Evolutionary conservation across 2,888 invertebrate genomes (phyloP).

Genomic region (Mesodorylaimus sp.): DNA sequence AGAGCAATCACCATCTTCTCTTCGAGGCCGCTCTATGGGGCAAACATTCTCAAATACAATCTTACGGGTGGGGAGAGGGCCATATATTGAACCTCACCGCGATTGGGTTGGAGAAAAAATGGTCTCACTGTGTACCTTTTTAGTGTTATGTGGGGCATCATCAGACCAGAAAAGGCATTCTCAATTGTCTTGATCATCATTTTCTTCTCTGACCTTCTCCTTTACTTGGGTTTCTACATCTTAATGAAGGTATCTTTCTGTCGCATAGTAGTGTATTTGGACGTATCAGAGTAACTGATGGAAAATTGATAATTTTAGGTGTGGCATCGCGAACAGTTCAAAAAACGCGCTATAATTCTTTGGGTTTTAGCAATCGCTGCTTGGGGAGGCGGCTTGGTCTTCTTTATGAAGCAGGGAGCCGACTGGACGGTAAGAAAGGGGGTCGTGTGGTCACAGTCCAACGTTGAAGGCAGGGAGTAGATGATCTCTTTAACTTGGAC

Average conservation of each 20-base stretch:
- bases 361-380: slow-evolving; percentile 44
- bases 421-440: slow-evolving; percentile 43
- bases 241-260: slow-evolving; percentile 51
- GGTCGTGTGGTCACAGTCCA: no score
- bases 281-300: no score
- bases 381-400: slow-evolving; percentile 50
- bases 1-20: no score
- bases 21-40: no score
- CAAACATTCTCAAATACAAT: no score
- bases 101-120: no score
- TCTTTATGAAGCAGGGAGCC: slow-evolving; percentile 52
- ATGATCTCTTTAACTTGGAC: no score
- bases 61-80: no score
- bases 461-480: no score
- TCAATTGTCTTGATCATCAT: slow-evolving; percentile 58
- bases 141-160: slow-evolving; percentile 48
- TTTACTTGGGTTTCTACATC: slow-evolving; percentile 62
- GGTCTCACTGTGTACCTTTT: slow-evolving; percentile 38
- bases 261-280: no score
- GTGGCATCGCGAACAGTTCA: slow-evolving; percentile 46
- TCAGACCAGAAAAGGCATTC: slow-evolving; percentile 46
- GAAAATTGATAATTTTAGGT: no score
- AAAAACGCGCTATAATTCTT: slow-evolving; percentile 45
- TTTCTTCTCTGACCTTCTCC: slow-evolving; percentile 59
- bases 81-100: no score